Evolutionary conservation across 2,888 invertebrate species (phyloP).

Genomic region (Leptopilina myrica): DNA sequence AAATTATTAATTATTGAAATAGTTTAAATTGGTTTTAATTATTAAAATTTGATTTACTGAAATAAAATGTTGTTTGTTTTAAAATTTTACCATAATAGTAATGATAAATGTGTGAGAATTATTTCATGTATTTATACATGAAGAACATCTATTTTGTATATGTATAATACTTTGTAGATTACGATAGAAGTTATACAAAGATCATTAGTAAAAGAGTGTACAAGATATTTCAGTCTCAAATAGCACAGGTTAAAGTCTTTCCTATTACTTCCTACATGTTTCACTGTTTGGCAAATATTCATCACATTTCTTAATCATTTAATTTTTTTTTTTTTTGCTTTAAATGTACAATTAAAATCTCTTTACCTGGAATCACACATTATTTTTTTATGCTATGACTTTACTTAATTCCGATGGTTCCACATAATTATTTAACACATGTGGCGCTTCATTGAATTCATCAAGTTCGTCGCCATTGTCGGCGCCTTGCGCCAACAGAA

Average conservation of each 20-base stretch:
- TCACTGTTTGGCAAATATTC: conserved; percentile 71
- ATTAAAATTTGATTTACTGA: no score
- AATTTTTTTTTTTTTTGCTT: neutral
- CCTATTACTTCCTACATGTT: conserved; percentile 43
- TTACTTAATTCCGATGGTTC: conserved; percentile 75
- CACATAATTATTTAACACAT: conserved; percentile 83
- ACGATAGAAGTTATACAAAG: conserved; percentile 47
- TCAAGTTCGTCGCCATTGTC: conserved; percentile 86
- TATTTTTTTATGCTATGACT: conserved; percentile 70
- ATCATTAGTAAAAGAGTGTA: conserved; percentile 52
- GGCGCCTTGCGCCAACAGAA: conserved; percentile 83
- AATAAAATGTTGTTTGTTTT: no score
- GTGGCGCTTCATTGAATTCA: conserved; percentile 94
- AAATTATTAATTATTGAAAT: no score
- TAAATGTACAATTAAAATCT: conserved; percentile 32
- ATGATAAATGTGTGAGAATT: neutral
- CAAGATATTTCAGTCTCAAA: conserved; percentile 73
- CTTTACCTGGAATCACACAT: conserved; percentile 29
- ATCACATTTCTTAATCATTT: conserved; percentile 63
- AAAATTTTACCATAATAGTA: no score
- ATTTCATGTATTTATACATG: neutral
- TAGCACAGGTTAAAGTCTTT: conserved; percentile 60
- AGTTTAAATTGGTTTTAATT: no score
- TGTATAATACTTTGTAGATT: conserved; percentile 34
- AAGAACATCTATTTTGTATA: conserved; percentile 7